Conservation (phyloP, 2,888 invertebrate genomes). For the Gasteruption jaculator region DNA sequence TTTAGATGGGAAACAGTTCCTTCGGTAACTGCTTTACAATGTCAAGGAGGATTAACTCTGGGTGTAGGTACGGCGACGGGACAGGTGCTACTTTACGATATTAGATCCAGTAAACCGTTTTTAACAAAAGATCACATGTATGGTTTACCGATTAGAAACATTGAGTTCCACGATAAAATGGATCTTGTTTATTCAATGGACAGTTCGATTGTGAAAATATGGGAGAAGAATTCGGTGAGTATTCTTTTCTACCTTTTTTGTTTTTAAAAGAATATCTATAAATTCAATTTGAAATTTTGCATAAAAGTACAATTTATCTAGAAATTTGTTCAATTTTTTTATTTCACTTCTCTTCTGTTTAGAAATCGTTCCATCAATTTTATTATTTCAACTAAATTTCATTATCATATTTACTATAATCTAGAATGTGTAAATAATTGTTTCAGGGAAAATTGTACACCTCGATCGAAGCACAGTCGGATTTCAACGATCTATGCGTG, state of each 20-base stretch:
- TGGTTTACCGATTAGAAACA: constrained; percentile 81
- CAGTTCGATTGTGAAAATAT: constrained; percentile 81
- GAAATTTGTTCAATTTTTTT: no score
- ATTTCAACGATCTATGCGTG: constrained; percentile 88
- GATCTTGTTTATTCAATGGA: constrained; percentile 88
- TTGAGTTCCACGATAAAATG: constrained; percentile 78
- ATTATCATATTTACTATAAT: no score
- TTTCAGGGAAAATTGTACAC: constrained; percentile 87
- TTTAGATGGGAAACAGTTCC: constrained; percentile 64
- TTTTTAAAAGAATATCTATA: background rate
- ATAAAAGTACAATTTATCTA: no score
- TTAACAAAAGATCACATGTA: constrained; percentile 93
- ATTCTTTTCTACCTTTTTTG: constrained; percentile 9
- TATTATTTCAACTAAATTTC: no score
- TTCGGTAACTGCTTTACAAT: constrained; percentile 74
- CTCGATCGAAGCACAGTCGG: constrained; percentile 80
- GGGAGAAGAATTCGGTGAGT: constrained; percentile 78
- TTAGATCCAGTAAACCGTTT: constrained; percentile 85
- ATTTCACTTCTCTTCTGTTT: background rate
- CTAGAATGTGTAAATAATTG: no score
- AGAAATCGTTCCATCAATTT: no score
- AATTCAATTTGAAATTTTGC: background rate
- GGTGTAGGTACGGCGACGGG: constrained; percentile 94
- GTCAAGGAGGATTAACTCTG: constrained; percentile 69
- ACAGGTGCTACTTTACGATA: constrained; percentile 90